Conservation (phyloP, 2,888 invertebrate species). For the Dolichopus griseipennis region DNA sequence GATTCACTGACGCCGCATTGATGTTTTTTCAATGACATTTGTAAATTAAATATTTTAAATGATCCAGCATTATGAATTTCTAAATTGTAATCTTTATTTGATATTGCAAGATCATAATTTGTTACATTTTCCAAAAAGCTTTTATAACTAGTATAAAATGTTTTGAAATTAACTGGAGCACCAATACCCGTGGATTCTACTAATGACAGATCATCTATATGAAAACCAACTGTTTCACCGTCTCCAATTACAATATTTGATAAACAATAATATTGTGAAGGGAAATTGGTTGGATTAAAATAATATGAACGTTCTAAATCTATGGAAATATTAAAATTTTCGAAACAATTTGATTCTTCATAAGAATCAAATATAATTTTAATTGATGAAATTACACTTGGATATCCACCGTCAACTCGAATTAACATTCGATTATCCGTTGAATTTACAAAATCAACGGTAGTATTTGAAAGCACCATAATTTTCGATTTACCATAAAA, state of each 20-base stretch:
- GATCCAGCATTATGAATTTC: constrained; percentile 23
- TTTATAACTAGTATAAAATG: not conserved
- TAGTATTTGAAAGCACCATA: constrained; percentile 32
- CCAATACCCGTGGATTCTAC: not conserved
- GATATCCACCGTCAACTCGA: constrained; percentile 45
- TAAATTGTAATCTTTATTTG: constrained; percentile 24
- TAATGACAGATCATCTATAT: constrained; percentile 18
- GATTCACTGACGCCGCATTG: constrained; percentile 59
- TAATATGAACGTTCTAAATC: constrained; percentile 22
- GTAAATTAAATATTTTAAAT: constrained; percentile 23
- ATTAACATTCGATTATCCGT: constrained; percentile 56
- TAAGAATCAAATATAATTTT: constrained; percentile 58
- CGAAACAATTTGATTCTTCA: constrained; percentile 50
- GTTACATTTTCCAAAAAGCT: constrained; percentile 22
- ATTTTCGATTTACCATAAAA: constrained; percentile 30
- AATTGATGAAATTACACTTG: constrained; percentile 51
- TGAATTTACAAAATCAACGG: constrained; percentile 48
- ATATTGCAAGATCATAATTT: constrained; percentile 22
- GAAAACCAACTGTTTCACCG: constrained; percentile 30
- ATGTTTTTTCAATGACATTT: constrained; percentile 52
- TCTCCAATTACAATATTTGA: constrained; percentile 23
- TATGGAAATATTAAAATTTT: constrained; percentile 36
- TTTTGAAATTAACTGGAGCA: constrained; percentile 21
- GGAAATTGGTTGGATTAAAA: constrained; percentile 22
- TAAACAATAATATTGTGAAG: not conserved